Evolutionary conservation across 2,888 invertebrate species (phyloP), one percentile per base, ranked within the genome.

Genomic region (Gisinianus flammeolus): DNA sequence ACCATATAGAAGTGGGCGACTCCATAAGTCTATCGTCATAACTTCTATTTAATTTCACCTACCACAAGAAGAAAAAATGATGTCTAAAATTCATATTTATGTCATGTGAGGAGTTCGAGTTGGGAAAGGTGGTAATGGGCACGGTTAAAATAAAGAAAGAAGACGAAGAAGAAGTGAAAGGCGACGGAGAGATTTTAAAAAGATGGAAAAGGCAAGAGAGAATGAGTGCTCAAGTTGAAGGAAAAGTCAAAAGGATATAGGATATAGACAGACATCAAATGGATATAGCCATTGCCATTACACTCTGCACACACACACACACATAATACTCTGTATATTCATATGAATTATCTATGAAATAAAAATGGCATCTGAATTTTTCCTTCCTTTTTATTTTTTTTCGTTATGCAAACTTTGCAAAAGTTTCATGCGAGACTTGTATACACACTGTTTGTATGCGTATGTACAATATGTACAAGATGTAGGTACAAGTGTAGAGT

Each of bases 1-100:
- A 30, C 24, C 30, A 67, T 12, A 19, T 26, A 16, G n/a, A 28
- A 26, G 28, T 26, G 28, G 31, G 2, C 30, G 24, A 67, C 64
- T 67, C 56, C 54, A 71, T 71, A 71, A 71, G 71, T 30, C n/a
- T 52, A 56, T 71, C 10, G 58, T 67, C 75, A 75, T 75, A 75
- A 67, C 67, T 75, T 75, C 30, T 67, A 67, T 67, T 75, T 75
- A 67, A 75, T 67, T 75, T 30, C 31, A 58, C 22, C 16, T 31
- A 28, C 52, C 26, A 2, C 5, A 16, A 62, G 3, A 24, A 28
- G 19, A 70, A 70, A 70, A 70, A 28, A 71, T 54, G 30, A 24
- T 52, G 44, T 26, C 31, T 35, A 64, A 67, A 75, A 75, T 75
- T 75, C 54, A 67, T 67, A 67, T 75, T 75, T 67, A 67, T 75